Percentiles rank a stretch among this genome's conserved stretches.
These are phyloP conservation scores for Margarornis squamiger DNA, from an alignment of 2,797 vertebrate species.

Conservation along the genomic window DNA sequence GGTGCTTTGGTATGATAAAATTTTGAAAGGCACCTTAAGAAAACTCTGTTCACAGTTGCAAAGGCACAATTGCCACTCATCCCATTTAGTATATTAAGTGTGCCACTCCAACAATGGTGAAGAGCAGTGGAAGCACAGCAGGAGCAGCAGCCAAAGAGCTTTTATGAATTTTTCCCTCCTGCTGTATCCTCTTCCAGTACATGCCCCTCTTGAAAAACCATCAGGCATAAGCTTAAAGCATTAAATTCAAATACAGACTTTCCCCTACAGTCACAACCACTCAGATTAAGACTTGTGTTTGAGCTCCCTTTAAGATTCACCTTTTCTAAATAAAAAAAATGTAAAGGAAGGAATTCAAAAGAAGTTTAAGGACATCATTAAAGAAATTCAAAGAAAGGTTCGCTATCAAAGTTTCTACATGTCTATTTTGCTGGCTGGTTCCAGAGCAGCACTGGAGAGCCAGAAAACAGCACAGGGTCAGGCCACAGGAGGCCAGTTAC, in stretches of 20 bases:
- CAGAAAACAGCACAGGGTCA: not conserved
- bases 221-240: not conserved
- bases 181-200: not conserved
- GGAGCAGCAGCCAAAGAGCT: not conserved
- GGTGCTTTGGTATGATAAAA: not conserved
- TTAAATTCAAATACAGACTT: not conserved
- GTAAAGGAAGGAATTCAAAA: fast-evolving
- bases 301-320: not conserved
- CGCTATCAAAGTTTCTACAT: not conserved
- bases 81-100: not conserved
- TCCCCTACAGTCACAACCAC: not conserved
- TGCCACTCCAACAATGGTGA: not conserved
- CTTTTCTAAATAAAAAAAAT: not conserved
- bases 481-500: not conserved
- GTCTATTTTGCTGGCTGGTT: not conserved
- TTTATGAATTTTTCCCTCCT: not conserved
- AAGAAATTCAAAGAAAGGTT: not conserved
- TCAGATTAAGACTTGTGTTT: not conserved
- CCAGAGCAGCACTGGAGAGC: not conserved
- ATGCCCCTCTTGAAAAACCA: not conserved
- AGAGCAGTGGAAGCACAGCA: not conserved
- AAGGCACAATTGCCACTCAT: not conserved
- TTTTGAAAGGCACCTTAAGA: not conserved
- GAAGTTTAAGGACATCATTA: not conserved
- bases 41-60: not conserved